Base-by-base conservation (phyloP, 2,888 invertebrate species). In the Drosophila tanythrix region DNA sequence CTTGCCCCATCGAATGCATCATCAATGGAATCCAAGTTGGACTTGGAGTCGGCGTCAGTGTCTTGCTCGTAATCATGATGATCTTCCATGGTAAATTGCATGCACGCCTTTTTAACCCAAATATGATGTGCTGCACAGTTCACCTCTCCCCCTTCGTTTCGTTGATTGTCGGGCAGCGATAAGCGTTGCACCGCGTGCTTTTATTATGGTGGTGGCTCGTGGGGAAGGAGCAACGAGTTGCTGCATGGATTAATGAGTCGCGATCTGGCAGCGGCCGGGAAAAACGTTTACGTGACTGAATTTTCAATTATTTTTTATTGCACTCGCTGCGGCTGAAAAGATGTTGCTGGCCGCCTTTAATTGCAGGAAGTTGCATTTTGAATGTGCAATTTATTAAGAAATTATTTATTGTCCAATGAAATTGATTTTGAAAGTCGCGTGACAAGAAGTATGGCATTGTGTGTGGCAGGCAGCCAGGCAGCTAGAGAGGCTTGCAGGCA, bases 281-380 rank as follows among this genome's bases (percentile, higher is more conserved):
- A 81, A 56, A 85, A 79, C 88, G 83, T 87, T 85, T 85, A 85
- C 85, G 85, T 85, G 85, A 85, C 85, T 85, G 88, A 82, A 83
- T 85, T 85, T 85, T 85, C 88, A 85, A 85, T 88, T 85, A 88
- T 85, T 88, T 87, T 87, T 87, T 83, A 84, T 87, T 84, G 83
- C 79, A 79, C 58, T 76, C 79, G 63, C 43, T 57, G 60, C 66
- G 27, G 43, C 40, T 72, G 66, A 57, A 29, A 56, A 55, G 36
- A 36, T 38, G 57, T 61, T 55, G 74, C 77, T 60, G 67, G 69
- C 76, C 68, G 87, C 81, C 81, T 83, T 85, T 85, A 88, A 85
- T 85, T 88, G 88, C 85, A 85, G 85, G 85, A 85, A 85, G 87
- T 83, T 76, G 84, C 84, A 78, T 87, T 84, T 87, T 87, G 55